These are phyloP conservation scores for Conomelus anceps DNA, from an alignment of 2,888 invertebrate genomes.

Conservation along the genomic window DNA sequence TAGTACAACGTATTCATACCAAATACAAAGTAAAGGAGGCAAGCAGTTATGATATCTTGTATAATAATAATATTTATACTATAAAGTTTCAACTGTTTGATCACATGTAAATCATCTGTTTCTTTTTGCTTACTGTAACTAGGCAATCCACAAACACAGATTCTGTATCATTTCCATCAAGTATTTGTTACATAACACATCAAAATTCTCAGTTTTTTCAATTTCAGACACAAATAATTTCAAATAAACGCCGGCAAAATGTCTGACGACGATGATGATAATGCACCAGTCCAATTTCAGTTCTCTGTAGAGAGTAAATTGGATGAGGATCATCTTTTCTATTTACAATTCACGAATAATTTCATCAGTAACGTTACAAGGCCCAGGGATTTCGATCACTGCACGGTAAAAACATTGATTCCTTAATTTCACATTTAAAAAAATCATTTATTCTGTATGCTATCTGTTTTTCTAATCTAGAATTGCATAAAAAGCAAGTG, in stretches of 20 bases:
- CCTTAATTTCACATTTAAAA: background rate
- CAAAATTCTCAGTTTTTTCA: background rate
- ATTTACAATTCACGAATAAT: background rate
- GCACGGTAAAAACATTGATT: slow-evolving; percentile 10
- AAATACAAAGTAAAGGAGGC: too few species aligned
- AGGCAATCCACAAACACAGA: background rate
- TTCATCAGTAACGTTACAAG: slow-evolving; percentile 5
- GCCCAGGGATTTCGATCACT: slow-evolving; percentile 6
- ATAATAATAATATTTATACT: background rate
- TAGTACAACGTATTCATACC: too few species aligned
- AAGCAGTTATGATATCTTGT: too few species aligned
- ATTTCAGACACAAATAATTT: background rate
- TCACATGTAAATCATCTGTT: background rate
- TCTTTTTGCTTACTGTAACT: background rate
- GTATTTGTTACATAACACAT: background rate
- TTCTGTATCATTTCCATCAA: background rate
- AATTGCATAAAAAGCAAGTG: too few species aligned
- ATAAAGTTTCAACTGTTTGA: background rate
- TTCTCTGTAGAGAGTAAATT: background rate
- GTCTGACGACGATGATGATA: slow-evolving; percentile 7
- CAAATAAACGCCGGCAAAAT: background rate
- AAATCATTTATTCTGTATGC: too few species aligned
- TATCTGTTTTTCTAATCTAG: too few species aligned
- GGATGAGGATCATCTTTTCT: slow-evolving; percentile 7
- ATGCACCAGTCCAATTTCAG: background rate